Evolutionary conservation across 2,113 vertebrate genomes (phyloP).

Genomic region (Noctilio leporinus): DNA sequence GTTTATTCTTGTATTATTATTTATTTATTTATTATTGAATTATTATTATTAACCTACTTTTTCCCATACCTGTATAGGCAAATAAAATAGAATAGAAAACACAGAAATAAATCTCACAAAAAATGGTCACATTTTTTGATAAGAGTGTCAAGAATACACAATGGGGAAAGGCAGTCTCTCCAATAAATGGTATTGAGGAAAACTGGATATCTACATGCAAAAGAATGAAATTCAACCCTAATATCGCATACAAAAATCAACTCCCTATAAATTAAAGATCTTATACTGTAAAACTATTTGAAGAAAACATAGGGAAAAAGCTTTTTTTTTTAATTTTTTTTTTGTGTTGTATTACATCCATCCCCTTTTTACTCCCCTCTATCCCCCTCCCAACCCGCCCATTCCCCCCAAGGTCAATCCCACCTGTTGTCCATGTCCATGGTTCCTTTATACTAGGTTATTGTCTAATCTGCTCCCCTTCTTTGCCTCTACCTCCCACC

Average conservation of each 20-base stretch:
- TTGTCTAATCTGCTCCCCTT: too few species aligned
- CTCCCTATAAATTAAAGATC: not conserved
- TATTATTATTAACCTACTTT: too few species aligned
- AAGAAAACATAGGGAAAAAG: not conserved
- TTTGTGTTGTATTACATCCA: too few species aligned
- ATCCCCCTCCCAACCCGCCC: too few species aligned
- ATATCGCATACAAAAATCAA: not conserved
- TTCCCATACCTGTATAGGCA: not conserved
- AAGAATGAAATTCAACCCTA: not conserved
- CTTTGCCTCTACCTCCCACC: too few species aligned
- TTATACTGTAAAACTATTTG: not conserved
- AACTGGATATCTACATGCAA: not conserved
- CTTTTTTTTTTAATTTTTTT: not conserved
- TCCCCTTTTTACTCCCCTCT: too few species aligned
- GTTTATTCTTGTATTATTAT: too few species aligned
- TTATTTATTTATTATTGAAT: too few species aligned
- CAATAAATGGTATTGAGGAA: not conserved
- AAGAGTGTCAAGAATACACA: not conserved
- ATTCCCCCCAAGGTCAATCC: too few species aligned
- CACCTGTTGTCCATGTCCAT: too few species aligned
- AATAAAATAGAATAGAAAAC: not conserved
- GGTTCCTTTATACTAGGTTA: too few species aligned
- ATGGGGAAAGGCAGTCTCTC: not conserved
- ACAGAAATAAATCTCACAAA: not conserved
- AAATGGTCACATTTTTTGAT: not conserved